Evolutionary conservation across 2,888 invertebrate genomes (phyloP).

Genomic region (Eudemis profundana): DNA sequence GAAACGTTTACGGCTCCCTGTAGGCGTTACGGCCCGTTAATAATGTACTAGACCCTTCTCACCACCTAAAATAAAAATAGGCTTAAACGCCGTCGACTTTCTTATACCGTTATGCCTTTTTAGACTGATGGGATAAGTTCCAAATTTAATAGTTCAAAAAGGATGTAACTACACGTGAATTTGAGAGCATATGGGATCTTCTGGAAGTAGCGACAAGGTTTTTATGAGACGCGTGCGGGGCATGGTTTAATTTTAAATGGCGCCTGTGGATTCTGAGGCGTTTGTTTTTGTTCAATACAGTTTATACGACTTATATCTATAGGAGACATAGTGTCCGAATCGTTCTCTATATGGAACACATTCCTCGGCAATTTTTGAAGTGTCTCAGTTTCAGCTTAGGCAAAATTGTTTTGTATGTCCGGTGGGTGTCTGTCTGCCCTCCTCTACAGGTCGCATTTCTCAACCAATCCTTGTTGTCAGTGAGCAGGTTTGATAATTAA

Average conservation of each 20-base stretch:
- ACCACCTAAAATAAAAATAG: neutral
- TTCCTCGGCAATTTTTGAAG: too few relatives aligned
- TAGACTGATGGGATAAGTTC: neutral
- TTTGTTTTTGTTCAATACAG: neutral
- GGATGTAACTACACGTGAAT: slow-evolving; percentile 5
- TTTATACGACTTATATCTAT: too few relatives aligned
- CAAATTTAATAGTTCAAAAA: neutral
- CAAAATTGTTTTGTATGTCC: too few relatives aligned
- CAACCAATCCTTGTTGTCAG: too few relatives aligned
- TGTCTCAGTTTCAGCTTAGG: too few relatives aligned
- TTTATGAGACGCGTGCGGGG: neutral
- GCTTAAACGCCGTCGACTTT: neutral
- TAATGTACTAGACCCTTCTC: slow-evolving; percentile 18
- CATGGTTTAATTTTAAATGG: slow-evolving; percentile 11
- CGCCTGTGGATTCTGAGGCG: neutral
- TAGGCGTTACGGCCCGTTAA: slow-evolving; percentile 26
- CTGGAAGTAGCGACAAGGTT: neutral
- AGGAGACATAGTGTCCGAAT: too few relatives aligned
- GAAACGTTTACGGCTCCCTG: slow-evolving; percentile 28
- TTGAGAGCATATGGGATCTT: neutral
- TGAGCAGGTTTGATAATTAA: too few relatives aligned
- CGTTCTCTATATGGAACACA: too few relatives aligned
- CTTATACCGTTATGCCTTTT: neutral
- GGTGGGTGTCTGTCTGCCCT: too few relatives aligned
- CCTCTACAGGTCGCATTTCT: too few relatives aligned